Evolutionary conservation across 2,888 invertebrate species (phyloP).

Genomic region (Aromia moschata): DNA sequence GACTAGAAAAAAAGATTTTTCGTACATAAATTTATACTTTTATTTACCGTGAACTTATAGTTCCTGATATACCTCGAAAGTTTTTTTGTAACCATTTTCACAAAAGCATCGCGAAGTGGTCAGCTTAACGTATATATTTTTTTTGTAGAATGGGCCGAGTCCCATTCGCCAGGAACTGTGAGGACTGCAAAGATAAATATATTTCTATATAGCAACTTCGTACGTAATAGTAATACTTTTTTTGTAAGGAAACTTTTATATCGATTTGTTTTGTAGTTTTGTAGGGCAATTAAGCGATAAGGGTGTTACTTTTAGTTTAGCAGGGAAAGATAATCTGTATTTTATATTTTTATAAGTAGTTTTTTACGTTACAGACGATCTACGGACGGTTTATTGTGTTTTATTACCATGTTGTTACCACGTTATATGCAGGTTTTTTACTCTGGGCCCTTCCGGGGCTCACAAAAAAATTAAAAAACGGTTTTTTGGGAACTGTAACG

Average conservation of each 20-base stretch:
- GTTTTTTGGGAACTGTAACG: too few relatives aligned
- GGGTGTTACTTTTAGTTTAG: conserved; percentile 31
- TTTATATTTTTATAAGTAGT: conserved; percentile 34
- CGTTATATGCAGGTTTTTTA: conserved; percentile 20
- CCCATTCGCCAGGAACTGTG: conserved; percentile 22
- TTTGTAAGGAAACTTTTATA: conserved; percentile 45
- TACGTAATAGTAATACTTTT: conserved; percentile 35
- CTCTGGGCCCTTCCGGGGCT: conserved; percentile 7
- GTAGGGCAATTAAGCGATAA: conserved; percentile 29
- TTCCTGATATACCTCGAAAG: not conserved
- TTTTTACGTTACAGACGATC: conserved; percentile 14
- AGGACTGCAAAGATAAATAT: conserved; percentile 35
- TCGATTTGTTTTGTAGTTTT: conserved; percentile 47
- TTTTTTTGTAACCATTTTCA: conserved; percentile 18
- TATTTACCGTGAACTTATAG: too few relatives aligned
- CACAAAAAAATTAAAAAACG: not conserved
- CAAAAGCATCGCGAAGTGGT: not conserved
- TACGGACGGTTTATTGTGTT: conserved; percentile 17
- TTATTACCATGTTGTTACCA: conserved; percentile 41
- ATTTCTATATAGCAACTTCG: conserved; percentile 31
- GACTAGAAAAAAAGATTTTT: too few relatives aligned
- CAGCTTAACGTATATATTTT: conserved; percentile 3
- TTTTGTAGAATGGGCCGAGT: conserved; percentile 11
- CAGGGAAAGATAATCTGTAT: conserved; percentile 25
- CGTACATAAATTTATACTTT: too few relatives aligned